These are phyloP conservation scores for Hylomyscus alleni DNA, from an alignment of 2,797 vertebrate genomes.

Conservation along the genomic window DNA sequence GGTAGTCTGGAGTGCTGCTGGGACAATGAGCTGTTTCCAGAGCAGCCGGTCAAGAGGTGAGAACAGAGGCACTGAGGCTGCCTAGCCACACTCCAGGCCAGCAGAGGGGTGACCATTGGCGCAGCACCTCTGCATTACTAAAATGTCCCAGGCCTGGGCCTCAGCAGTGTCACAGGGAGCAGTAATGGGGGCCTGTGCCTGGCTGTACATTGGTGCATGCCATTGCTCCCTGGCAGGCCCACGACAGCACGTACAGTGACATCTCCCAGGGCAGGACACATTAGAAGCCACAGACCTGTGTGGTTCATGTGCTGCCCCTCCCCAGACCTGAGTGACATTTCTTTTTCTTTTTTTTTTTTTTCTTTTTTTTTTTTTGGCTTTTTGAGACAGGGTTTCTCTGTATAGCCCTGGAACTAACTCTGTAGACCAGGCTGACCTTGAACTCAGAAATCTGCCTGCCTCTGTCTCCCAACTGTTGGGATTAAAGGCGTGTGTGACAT, in stretches of 20 bases:
- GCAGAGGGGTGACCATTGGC: background rate
- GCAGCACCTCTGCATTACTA: too few relatives aligned
- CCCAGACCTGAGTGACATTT: background rate
- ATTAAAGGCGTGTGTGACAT: too few relatives aligned
- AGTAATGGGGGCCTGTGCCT: background rate
- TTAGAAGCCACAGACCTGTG: background rate
- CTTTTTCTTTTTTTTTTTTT: too few relatives aligned
- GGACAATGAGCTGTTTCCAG: background rate
- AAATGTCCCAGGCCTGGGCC: background rate
- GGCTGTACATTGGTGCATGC: too few relatives aligned
- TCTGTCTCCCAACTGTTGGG: too few relatives aligned
- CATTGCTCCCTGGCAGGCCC: background rate
- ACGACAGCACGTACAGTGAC: background rate
- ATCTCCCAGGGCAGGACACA: background rate
- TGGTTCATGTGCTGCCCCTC: accelerated
- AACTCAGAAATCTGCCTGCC: too few relatives aligned
- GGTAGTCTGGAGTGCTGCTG: background rate
- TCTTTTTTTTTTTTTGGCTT: too few relatives aligned
- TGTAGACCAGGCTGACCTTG: too few relatives aligned
- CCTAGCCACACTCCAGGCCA: background rate
- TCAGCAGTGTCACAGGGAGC: background rate
- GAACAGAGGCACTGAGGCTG: background rate
- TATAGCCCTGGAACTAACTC: too few relatives aligned
- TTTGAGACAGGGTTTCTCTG: too few relatives aligned
- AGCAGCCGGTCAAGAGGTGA: background rate